Percentiles rank a stretch among this genome's conserved stretches.
These are phyloP conservation scores for Anguilla marmorata DNA, from an alignment of 2,797 vertebrate species.

Conservation along the genomic window DNA sequence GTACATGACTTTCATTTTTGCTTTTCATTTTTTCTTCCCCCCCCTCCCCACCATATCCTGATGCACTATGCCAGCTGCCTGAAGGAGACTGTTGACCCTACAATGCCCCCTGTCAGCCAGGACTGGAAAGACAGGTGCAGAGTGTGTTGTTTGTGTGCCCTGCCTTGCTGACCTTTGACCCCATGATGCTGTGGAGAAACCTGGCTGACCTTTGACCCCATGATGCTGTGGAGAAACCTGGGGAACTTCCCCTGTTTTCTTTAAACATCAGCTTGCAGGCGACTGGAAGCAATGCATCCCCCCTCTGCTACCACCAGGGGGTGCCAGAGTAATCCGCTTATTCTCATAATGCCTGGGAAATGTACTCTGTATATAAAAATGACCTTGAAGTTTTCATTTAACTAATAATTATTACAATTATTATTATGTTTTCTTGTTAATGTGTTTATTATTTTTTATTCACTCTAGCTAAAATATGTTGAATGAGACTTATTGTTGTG, in stretches of 20 bases:
- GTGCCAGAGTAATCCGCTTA: background rate
- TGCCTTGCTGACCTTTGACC: background rate
- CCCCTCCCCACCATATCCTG: background rate
- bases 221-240: background rate
- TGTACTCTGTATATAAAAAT: background rate
- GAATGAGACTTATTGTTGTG: background rate
- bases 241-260: background rate
- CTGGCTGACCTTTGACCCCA: background rate
- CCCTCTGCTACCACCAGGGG: background rate
- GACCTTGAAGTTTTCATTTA: background rate
- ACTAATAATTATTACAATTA: background rate
- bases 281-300: background rate
- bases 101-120: background rate
- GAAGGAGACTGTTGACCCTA: background rate
- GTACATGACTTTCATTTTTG: background rate
- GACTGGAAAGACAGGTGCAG: background rate
- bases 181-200: background rate
- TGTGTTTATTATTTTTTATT: background rate
- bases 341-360: background rate
- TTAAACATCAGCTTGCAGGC: background rate
- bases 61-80: no score
- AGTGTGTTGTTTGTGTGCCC: background rate
- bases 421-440: constrained; percentile 11
- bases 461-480: background rate
- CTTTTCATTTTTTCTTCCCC: background rate